Evolutionary conservation across 2,113 vertebrate genomes (phyloP), one percentile per base, ranked within the genome.

Genomic region (Cololabis saira): DNA sequence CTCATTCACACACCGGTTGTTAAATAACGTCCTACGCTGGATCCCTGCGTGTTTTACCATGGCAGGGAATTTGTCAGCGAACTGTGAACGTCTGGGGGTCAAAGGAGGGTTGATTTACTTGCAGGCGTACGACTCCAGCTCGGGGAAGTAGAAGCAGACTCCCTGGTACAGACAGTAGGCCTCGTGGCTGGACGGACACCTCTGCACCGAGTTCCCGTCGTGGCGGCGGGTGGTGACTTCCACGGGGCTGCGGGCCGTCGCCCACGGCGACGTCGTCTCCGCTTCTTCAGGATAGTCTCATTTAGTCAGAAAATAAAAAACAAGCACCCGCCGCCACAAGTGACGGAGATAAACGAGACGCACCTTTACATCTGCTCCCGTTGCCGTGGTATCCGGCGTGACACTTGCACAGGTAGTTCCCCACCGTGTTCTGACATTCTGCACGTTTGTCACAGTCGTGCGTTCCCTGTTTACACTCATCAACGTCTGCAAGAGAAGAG

Each of bases 141-240:
- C 85, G 41, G 94, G 90, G 18, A 97, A 85, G 57, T 98, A 95
- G 79, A 95, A 92, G 76, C 96, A 98, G 47, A 93, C 73, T 0
- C 95, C 96, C 0, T 93, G 90, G 5, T 96, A 92, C 24, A 98
- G 92, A 78, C 97, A 99, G 90, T 94, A 98, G 0, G 93, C 93
- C 0, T 95, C 91, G 0, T 96, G 91, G 0, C 92, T 89, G 0
- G 89, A 48, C 1, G 96, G 96, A 5, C 96, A 99, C 9, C 74
- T 91, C 11, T 80, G 50, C 1, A 57, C n/a, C 0, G 49, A 43
- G 11, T 84, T 87, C 5, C 66, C 78, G 75, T 59, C 82, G 78
- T 21, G 83, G 75, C 2, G 80, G 37, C 22, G 80, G 11, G 67
- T 85, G 11, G 81, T 87, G 14, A 87, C 37, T 16, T 92, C 90